phyloP scores from a whole-genome alignment of 2,888 invertebrate species.

The Liopterus haemorrhoidalis region DNA sequence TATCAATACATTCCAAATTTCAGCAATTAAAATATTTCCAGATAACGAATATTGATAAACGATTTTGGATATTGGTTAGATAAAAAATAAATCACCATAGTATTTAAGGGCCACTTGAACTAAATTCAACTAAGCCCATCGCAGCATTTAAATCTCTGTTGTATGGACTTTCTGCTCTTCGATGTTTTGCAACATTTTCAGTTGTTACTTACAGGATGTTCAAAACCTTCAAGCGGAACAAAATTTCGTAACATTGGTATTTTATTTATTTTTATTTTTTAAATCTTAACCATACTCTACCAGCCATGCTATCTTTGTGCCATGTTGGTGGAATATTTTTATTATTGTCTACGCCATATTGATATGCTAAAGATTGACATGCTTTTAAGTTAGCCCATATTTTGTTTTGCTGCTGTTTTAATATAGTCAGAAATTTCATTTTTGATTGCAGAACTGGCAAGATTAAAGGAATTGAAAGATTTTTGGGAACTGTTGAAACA shows the following conservation, averaged over 20 bases:
- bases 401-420: too few species aligned
- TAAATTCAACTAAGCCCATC: too few species aligned
- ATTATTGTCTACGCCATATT: too few species aligned
- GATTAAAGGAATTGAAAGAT: slow-evolving; percentile 87
- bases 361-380: not conserved
- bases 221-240: not conserved
- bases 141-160: too few species aligned
- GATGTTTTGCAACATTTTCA: not conserved
- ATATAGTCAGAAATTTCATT: slow-evolving; percentile 1
- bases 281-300: not conserved
- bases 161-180: too few species aligned
- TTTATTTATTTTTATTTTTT: slow-evolving; percentile 9
- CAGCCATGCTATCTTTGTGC: not conserved
- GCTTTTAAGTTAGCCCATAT: too few species aligned
- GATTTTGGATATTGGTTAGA: not conserved
- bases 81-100: not conserved
- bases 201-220: not conserved
- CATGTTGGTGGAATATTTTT: not conserved
- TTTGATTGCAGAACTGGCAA: slow-evolving; percentile 67
- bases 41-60: not conserved
- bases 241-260: not conserved
- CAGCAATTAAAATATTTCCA: not conserved
- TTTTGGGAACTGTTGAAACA: slow-evolving; percentile 85
- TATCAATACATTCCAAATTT: slow-evolving; percentile 1
- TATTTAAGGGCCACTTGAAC: too few species aligned